Conservation (phyloP, 1,140 invertebrate species). For the Cepaea nemoralis region DNA sequence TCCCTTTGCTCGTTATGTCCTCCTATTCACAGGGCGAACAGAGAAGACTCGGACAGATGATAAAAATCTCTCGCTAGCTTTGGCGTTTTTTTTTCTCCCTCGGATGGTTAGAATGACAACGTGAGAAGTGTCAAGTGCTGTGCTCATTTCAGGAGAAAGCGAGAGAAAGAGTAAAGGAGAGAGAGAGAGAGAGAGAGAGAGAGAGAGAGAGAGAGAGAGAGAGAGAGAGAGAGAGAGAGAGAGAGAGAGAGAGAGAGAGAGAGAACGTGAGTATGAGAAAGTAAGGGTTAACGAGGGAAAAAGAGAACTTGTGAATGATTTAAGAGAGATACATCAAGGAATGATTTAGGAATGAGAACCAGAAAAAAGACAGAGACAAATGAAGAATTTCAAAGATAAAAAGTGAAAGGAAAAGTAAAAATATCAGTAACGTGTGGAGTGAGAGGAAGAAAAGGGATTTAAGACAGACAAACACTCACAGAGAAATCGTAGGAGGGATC, state of each 20-base stretch:
- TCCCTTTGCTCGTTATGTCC: no score
- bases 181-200: slow-evolving; percentile 2
- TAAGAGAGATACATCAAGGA: neutral
- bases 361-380: neutral
- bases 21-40: no score
- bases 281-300: neutral
- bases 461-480: no score
- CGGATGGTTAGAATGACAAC: neutral
- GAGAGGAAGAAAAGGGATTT: slow-evolving; percentile 17
- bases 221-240: slow-evolving; percentile 34
- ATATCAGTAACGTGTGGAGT: slow-evolving; percentile 6
- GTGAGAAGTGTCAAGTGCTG: neutral
- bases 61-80: neutral
- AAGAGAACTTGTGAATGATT: neutral
- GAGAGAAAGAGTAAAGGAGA: neutral
- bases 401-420: neutral
- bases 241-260: no score
- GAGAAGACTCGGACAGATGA: neutral
- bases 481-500: no score
- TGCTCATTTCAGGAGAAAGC: neutral
- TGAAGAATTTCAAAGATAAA: neutral
- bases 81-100: neutral
- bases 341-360: neutral
- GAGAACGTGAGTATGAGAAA: no score
- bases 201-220: neutral